phyloP scores from a whole-genome alignment of 2,797 vertebrate genomes.

The Pseudochirops cupreus region DNA sequence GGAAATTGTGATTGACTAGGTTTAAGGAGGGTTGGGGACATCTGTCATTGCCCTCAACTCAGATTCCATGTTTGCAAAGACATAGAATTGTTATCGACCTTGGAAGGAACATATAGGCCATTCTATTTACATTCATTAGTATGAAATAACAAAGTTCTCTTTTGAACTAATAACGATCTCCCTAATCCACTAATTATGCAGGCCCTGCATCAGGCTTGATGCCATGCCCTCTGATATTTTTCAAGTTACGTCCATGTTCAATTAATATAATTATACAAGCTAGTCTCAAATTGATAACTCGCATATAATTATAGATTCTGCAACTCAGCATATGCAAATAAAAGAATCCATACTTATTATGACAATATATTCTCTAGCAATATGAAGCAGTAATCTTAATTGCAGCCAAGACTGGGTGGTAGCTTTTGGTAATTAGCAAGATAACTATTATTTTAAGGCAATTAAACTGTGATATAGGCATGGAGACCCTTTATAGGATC shows the following conservation, averaged over 20 bases:
- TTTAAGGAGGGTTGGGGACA: neutral
- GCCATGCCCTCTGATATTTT: constrained; percentile 74
- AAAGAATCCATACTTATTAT: constrained; percentile 77
- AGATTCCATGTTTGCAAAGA: neutral
- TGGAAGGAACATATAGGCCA: neutral
- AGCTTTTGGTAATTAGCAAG: constrained; percentile 71
- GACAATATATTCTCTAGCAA: constrained; percentile 75
- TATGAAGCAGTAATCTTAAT: constrained; percentile 78
- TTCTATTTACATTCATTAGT: constrained; percentile 33
- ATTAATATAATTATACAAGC: constrained; percentile 84
- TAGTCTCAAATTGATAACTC: constrained; percentile 80
- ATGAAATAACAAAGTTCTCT: constrained; percentile 55
- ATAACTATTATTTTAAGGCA: constrained; percentile 72
- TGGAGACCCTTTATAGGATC: neutral
- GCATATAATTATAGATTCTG: constrained; percentile 78
- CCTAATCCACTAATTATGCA: constrained; percentile 78
- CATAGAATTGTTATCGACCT: constrained; percentile 33
- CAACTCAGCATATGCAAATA: constrained; percentile 78
- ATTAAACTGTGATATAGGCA: constrained; percentile 59
- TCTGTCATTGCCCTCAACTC: neutral
- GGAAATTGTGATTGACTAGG: neutral
- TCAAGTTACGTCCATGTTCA: constrained; percentile 79
- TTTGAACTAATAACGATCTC: constrained; percentile 70
- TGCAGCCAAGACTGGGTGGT: constrained; percentile 74
- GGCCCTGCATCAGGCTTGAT: constrained; percentile 63